phyloP scores from a whole-genome alignment of 2,797 vertebrate genomes.

The Galagoides demidoff region DNA sequence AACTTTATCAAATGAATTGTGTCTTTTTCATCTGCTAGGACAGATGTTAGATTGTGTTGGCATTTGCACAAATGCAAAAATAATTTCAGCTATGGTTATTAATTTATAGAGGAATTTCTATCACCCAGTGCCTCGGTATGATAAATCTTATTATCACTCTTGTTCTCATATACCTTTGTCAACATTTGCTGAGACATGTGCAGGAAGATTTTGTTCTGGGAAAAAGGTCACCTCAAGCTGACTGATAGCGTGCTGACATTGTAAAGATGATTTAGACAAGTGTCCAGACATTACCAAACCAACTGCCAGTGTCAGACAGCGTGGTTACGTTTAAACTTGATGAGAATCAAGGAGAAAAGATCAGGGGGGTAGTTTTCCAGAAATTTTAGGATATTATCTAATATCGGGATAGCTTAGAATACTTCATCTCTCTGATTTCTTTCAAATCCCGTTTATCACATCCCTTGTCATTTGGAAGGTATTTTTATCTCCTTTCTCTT shows the following conservation, averaged over 20 bases:
- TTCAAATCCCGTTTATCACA: neutral
- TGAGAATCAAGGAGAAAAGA: neutral
- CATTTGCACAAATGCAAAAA: conserved; percentile 88
- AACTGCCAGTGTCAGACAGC: conserved; percentile 45
- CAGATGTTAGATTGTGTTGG: conserved; percentile 87
- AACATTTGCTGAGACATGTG: conserved; percentile 80
- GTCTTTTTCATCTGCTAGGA: conserved; percentile 80
- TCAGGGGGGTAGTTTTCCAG: neutral
- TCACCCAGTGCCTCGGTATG: conserved; percentile 59
- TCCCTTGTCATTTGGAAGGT: conserved; percentile 49
- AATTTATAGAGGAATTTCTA: conserved; percentile 84
- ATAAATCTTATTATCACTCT: conserved; percentile 77
- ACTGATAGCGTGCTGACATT: conserved; percentile 65
- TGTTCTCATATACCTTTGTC: conserved; percentile 73
- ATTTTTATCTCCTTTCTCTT: conserved; percentile 46
- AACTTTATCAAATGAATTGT: conserved; percentile 80
- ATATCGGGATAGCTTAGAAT: neutral
- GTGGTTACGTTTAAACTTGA: neutral
- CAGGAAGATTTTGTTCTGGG: conserved; percentile 67
- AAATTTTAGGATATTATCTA: neutral
- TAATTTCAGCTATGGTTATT: conserved; percentile 83
- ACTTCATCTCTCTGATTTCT: neutral
- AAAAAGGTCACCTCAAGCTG: conserved; percentile 85
- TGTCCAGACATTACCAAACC: conserved; percentile 62
- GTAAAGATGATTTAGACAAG: conserved; percentile 71